Base-by-base conservation (phyloP, 2,888 invertebrate genomes). In the Mythimna loreyi region DNA sequence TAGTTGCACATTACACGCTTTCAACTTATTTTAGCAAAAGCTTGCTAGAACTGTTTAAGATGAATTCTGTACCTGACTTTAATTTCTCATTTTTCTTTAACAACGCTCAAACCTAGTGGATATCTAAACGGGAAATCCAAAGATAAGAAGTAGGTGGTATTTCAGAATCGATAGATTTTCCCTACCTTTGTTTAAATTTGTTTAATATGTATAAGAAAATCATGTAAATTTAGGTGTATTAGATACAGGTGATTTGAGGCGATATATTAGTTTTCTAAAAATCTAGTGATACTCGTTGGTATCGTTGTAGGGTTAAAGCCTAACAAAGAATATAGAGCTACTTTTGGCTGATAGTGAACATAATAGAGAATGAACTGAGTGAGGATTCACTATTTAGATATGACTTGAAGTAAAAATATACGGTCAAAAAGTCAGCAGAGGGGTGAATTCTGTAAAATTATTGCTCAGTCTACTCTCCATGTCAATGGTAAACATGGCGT, bases 51-150 rank as follows among this genome's bases (percentile, higher is more conserved):
- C 70, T 75, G 71, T 82, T 83, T 52, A 67, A 56, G 73, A 71
- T 73, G 57, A 68, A 83, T 80, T 79, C 86, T 89, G 90, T 91
- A 91, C 91, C 91, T 92, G 90, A 91, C 73, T 85, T 72, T 80
- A 74, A 80, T 72, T 81, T 82, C 78, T 74, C 65, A 75, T 13
- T 62, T 65, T 79, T 73, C 73, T 73, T 77, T 75, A 65, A 81
- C 67, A 70, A 83, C 80, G 86, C 87, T 88, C 86, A 86, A 89
- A 82, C 70, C 78, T 86, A 87, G 84, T 82, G 75, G 81, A 87
- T 86, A 87, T 84, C 78, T 87, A 80, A 85, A 86, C 82, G 78
- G 84, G 80, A 84, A 88, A 85, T 86, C 91, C 91, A 92, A 92
- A 92, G 91, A 91, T 91, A 87, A 85, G 30, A 84, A 83, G 82